Evolutionary conservation across 2,797 vertebrate genomes (phyloP).

Genomic region (Melanogrammus aeglefinus): DNA sequence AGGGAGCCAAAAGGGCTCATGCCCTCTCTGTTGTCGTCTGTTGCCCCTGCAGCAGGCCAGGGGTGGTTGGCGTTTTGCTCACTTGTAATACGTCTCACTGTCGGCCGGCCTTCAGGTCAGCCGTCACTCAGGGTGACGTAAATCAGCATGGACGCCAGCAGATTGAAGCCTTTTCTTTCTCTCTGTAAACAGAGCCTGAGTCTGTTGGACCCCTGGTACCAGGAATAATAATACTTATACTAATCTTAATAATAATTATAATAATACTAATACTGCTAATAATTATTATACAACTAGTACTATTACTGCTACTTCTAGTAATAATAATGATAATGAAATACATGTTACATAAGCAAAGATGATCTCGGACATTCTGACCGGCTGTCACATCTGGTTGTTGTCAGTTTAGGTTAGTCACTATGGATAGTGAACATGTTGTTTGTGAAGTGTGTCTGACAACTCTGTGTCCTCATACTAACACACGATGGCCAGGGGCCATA

Average conservation of each 20-base stretch:
- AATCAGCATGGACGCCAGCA: constrained; percentile 72
- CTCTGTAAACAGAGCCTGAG: constrained; percentile 62
- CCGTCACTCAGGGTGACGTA: constrained; percentile 78
- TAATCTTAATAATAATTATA: background rate
- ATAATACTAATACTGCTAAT: background rate
- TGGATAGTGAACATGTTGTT: background rate
- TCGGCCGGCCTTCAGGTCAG: constrained; percentile 75
- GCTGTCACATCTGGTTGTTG: background rate
- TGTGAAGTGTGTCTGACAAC: background rate
- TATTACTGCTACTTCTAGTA: background rate
- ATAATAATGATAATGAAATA: constrained; percentile 2
- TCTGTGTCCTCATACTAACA: background rate
- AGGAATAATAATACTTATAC: background rate
- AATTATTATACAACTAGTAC: background rate
- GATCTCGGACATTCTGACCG: background rate
- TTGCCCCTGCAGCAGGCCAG: constrained; percentile 69
- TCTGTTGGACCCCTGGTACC: constrained; percentile 45
- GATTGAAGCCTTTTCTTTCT: constrained; percentile 69
- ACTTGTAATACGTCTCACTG: constrained; percentile 75
- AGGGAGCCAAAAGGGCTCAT: constrained; percentile 31
- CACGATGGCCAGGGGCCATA: background rate
- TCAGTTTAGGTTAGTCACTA: background rate
- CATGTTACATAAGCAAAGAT: background rate
- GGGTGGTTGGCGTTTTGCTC: constrained; percentile 73
- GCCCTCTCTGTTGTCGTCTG: constrained; percentile 66